These are phyloP conservation scores for Dreissena polymorpha DNA, from an alignment of 1,140 invertebrate genomes.

Conservation along the genomic window DNA sequence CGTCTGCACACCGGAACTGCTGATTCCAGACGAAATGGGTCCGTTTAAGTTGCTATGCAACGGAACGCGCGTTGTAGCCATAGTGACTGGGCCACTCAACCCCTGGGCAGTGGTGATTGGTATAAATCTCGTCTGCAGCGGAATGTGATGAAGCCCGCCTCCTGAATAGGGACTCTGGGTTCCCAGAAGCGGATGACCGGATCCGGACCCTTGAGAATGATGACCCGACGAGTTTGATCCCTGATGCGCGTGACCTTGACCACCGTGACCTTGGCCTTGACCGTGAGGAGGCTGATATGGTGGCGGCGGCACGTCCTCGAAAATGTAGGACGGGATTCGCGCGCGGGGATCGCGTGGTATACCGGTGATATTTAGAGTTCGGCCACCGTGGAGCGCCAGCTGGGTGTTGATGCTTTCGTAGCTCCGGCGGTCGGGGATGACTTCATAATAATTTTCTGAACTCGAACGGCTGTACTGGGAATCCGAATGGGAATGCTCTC, in stretches of 20 bases:
- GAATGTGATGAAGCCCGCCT: slow-evolving; percentile 38
- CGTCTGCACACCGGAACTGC: not conserved
- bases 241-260: slow-evolving; percentile 22
- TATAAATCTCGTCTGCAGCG: slow-evolving; percentile 24
- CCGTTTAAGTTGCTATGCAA: slow-evolving; percentile 26
- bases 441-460: slow-evolving; percentile 77
- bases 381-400: slow-evolving; percentile 57
- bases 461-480: slow-evolving; percentile 73
- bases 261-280: not conserved
- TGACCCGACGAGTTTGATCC: slow-evolving; percentile 28
- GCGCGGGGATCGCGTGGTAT: slow-evolving; percentile 53
- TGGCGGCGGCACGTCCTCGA: slow-evolving; percentile 75
- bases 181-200: slow-evolving; percentile 38
- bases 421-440: slow-evolving; percentile 75
- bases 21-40: slow-evolving; percentile 9
- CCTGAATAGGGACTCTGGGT: slow-evolving; percentile 28
- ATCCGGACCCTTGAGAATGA: slow-evolving; percentile 49
- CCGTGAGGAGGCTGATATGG: slow-evolving; percentile 71
- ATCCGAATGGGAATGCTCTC: slow-evolving; percentile 67
- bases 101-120: slow-evolving; percentile 37
- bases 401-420: slow-evolving; percentile 76
- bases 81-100: slow-evolving; percentile 28
- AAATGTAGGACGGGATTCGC: slow-evolving; percentile 66
- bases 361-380: slow-evolving; percentile 53
- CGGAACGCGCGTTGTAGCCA: slow-evolving; percentile 33